A percentile compares a stretch with the other conserved stretches of the same genome.
Conservation (phyloP, 2,113 vertebrate species). For the Heterocephalus glaber region DNA sequence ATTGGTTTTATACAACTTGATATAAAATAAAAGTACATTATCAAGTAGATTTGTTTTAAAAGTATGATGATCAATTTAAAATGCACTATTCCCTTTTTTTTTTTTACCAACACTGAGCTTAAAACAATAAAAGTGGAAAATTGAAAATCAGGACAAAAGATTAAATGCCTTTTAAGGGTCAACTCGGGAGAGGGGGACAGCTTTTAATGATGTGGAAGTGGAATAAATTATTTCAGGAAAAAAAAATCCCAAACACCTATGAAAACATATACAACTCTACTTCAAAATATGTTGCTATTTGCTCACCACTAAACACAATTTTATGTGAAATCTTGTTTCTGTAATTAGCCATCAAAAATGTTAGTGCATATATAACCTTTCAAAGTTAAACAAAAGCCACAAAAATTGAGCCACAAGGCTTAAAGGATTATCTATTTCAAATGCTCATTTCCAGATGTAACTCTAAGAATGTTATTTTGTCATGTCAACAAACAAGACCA, state of each 20-base stretch:
- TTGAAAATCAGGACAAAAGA: constrained; percentile 68
- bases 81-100: constrained; percentile 83
- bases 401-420: constrained; percentile 79
- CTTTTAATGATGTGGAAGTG: constrained; percentile 61
- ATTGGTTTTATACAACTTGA: constrained; percentile 87
- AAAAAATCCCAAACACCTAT: constrained; percentile 58
- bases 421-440: constrained; percentile 74
- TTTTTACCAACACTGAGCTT: constrained; percentile 67
- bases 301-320: constrained; percentile 75
- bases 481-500: constrained; percentile 80
- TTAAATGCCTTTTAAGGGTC: constrained; percentile 53
- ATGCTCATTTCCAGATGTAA: constrained; percentile 78
- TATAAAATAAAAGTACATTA: constrained; percentile 88
- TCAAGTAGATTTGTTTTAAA: constrained; percentile 85
- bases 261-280: constrained; percentile 73
- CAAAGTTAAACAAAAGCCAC: constrained; percentile 82
- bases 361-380: constrained; percentile 82
- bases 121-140: constrained; percentile 71
- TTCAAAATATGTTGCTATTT: constrained; percentile 62
- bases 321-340: constrained; percentile 74
- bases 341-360: constrained; percentile 82
- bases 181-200: constrained; percentile 53
- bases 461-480: constrained; percentile 73
- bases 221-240: constrained; percentile 76
- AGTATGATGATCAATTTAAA: constrained; percentile 85